These are phyloP conservation scores for Platycheirus albimanus DNA, from an alignment of 2,888 invertebrate species.

Conservation along the genomic window DNA sequence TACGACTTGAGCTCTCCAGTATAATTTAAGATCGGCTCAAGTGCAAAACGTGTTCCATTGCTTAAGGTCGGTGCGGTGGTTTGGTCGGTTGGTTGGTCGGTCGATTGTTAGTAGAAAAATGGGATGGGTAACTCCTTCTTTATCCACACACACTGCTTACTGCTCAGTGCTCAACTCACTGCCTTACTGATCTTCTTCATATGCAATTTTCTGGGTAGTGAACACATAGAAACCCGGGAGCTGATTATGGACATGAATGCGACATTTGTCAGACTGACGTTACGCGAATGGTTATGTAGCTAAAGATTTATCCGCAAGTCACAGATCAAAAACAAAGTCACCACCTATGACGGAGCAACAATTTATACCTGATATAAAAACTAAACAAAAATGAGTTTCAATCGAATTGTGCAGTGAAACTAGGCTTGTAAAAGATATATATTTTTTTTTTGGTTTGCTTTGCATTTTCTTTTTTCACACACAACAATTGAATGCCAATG, in stretches of 20 bases:
- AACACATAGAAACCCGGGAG: slow-evolving; percentile 33
- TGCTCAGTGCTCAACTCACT: too few species aligned
- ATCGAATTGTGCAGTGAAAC: slow-evolving; percentile 56
- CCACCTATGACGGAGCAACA: slow-evolving; percentile 49
- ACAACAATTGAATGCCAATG: slow-evolving; percentile 57
- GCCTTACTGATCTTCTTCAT: slow-evolving; percentile 47
- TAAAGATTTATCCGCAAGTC: slow-evolving; percentile 23
- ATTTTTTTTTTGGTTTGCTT: slow-evolving; percentile 36
- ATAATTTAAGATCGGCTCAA: slow-evolving; percentile 28
- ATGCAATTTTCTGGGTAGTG: slow-evolving; percentile 41
- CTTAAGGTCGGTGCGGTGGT: too few species aligned
- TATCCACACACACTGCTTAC: neutral
- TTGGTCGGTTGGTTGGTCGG: too few species aligned
- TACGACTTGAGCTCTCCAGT: slow-evolving; percentile 13
- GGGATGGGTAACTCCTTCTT: slow-evolving; percentile 11
- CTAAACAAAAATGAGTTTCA: slow-evolving; percentile 43
- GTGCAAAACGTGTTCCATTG: slow-evolving; percentile 61
- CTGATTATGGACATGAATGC: slow-evolving; percentile 26
- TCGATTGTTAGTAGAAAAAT: slow-evolving; percentile 17
- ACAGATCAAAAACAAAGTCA: slow-evolving; percentile 12
- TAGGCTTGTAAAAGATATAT: slow-evolving; percentile 35
- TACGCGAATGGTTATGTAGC: slow-evolving; percentile 30
- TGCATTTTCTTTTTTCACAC: slow-evolving; percentile 51
- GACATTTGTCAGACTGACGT: slow-evolving; percentile 29
- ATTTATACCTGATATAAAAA: slow-evolving; percentile 25